Conservation (phyloP, 2,888 invertebrate species). For the Caradrina clavipalpis region DNA sequence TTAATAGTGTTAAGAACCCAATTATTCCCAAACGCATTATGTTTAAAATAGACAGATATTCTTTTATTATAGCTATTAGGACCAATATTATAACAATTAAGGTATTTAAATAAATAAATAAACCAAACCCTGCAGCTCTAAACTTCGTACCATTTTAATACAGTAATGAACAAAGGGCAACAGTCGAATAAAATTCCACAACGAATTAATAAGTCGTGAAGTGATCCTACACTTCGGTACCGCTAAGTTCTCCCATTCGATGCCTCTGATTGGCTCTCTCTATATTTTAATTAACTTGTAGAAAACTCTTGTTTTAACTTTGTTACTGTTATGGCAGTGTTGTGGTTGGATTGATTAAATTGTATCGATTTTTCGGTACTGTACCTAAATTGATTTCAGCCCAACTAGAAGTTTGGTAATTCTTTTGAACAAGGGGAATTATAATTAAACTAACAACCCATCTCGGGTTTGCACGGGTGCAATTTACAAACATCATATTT, state of each 20-base stretch:
- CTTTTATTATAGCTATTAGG: too few species aligned
- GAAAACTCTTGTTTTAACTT: conserved; percentile 66
- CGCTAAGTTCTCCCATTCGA: conserved; percentile 54
- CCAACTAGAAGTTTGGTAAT: background rate
- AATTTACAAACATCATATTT: too few species aligned
- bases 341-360: conserved; percentile 63
- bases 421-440: background rate
- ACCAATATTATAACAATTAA: too few species aligned
- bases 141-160: conserved; percentile 43
- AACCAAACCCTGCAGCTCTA: conserved; percentile 16
- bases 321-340: conserved; percentile 54
- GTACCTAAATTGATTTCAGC: background rate
- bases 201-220: conserved; percentile 73
- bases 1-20: too few species aligned
- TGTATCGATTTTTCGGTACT: conserved; percentile 39
- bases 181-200: conserved; percentile 60
- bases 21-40: too few species aligned
- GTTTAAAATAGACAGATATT: too few species aligned
- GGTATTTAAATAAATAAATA: background rate
- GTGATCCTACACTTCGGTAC: conserved; percentile 60
- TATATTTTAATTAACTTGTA: conserved; percentile 77
- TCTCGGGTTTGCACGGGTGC: too few species aligned
- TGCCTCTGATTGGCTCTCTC: conserved; percentile 65
- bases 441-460: background rate
- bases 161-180: conserved; percentile 51